Evolutionary conservation across 2,113 vertebrate genomes (phyloP), one percentile per base, ranked within the genome.

Genomic region (Zeus faber): DNA sequence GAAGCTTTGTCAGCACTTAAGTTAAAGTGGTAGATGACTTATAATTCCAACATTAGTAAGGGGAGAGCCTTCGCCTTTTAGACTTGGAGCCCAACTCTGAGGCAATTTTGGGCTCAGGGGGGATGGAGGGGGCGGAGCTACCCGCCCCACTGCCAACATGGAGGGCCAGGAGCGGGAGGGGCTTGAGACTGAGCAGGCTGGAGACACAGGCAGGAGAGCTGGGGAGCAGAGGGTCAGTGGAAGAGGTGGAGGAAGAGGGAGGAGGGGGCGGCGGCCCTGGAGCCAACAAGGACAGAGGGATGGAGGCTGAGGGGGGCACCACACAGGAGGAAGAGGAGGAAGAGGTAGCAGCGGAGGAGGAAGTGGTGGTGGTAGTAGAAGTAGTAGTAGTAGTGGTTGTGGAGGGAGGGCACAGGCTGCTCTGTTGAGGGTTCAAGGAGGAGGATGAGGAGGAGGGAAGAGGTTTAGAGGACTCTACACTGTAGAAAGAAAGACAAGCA

Each of bases 81-180:
- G 91, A 89, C 89, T 96, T 90, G 76, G 88, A 88, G 77, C 82
- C 78, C 78, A 89, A 68, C 72, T 89, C 86, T 0, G 87, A 71
- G 77, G 87, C 56, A 11, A 87, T 79, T 82, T 87, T 89, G 72
- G 88, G 72, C 70, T 88, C 85, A 20, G 80, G 24, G 49, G 79
- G 70, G 27, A 77, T 61, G 57, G 91, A 70, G 82, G 89, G 89
- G 55, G 91, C 81, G 70, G 91, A 84, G 54, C 82, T 85, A 82
- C 73, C 74, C 63, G 74, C 66, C 83, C 93, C 92, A 79, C 93
- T 91, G 88, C 94, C 93, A 87, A 97, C 92, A 91, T 94, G 93
- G 90, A 95, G 92, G 89, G 92, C 92, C 91, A 95, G 90, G 78
- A 94, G 92, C 86, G 93, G 92, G 89, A 94, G 89, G 85, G 93